Percentiles rank a stretch among this genome's conserved stretches.
phyloP scores from a whole-genome alignment of 2,797 vertebrate species.

The Leucoraja ocellata region DNA sequence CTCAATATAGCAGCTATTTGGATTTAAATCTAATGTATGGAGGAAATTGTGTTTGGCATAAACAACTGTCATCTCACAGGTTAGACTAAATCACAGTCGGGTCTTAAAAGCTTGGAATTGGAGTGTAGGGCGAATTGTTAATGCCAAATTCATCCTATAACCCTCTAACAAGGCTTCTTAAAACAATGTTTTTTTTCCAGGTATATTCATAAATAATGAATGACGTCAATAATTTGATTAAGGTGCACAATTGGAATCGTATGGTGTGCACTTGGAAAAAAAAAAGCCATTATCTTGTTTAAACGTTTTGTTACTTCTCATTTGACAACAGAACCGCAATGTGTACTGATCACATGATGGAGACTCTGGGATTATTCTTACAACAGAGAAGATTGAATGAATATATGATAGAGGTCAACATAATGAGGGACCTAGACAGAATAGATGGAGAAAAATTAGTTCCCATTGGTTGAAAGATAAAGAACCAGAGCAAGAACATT shows the following conservation, averaged over 20 bases:
- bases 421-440: no score
- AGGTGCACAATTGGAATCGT: background rate
- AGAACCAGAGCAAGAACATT: no score
- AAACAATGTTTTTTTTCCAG: background rate
- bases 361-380: no score
- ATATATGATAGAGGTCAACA: no score
- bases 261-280: background rate
- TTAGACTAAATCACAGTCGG: background rate
- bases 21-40: background rate
- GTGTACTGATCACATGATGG: background rate
- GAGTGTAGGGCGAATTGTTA: background rate
- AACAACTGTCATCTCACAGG: background rate
- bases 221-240: background rate
- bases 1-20: background rate
- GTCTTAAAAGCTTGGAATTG: background rate
- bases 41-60: background rate
- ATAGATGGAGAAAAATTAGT: no score
- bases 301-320: background rate
- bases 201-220: background rate
- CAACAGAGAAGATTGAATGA: no score
- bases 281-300: background rate
- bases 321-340: background rate
- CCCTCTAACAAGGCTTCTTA: background rate
- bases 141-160: background rate
- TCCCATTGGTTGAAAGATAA: no score